A percentile compares a stretch with the other conserved stretches of the same genome.
These are phyloP conservation scores for Lymantria dispar DNA, from an alignment of 2,888 invertebrate genomes.

Conservation along the genomic window DNA sequence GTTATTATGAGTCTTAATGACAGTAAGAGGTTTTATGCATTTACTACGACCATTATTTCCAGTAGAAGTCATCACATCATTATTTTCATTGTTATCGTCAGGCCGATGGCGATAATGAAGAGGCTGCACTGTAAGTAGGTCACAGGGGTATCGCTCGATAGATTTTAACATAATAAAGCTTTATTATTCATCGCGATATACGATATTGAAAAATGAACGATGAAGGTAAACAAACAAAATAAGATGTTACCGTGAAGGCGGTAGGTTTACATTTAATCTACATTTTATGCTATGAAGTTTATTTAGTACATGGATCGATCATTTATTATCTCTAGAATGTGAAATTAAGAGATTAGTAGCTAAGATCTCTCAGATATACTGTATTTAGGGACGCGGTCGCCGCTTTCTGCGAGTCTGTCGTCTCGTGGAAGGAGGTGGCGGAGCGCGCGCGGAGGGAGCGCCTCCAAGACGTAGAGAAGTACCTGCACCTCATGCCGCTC, in stretches of 20 bases:
- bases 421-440: too few species aligned
- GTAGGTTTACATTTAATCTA: background rate
- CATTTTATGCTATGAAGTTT: too few species aligned
- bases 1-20: too few species aligned
- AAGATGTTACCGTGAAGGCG: background rate
- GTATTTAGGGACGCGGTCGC: too few species aligned
- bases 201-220: background rate
- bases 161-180: constrained; percentile 4
- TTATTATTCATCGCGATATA: constrained; percentile 6
- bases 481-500: too few species aligned
- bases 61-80: constrained; percentile 1
- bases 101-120: background rate
- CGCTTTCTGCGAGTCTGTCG: too few species aligned
- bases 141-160: constrained; percentile 2
- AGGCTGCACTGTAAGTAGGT: constrained; percentile 3
- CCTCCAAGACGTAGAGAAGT: too few species aligned
- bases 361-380: too few species aligned
- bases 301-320: too few species aligned
- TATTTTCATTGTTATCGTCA: constrained; percentile 5
- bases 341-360: too few species aligned
- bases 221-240: background rate
- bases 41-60: background rate
- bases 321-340: too few species aligned
- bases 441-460: too few species aligned
- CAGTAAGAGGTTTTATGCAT: background rate